Evolutionary conservation across 2,888 invertebrate genomes (phyloP).

Genomic region (Synanthedon vespiformis): DNA sequence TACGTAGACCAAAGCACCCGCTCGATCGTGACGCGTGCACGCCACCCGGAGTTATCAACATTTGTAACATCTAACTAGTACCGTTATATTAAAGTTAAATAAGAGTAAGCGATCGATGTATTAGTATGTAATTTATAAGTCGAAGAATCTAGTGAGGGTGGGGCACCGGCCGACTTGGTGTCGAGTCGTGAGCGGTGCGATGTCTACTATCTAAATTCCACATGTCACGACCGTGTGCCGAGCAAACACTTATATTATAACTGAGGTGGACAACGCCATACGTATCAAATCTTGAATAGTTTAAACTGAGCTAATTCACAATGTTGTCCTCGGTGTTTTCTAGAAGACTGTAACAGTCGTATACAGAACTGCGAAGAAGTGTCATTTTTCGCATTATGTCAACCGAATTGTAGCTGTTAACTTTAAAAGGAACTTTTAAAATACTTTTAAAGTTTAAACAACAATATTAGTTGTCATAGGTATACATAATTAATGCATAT

Average conservation of each 20-base stretch:
- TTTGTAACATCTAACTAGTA: constrained; percentile 48
- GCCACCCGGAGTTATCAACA: constrained; percentile 26
- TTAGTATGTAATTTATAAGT: constrained; percentile 43
- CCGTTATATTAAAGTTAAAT: constrained; percentile 56
- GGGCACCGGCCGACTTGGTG: constrained; percentile 12
- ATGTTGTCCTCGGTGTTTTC: too few relatives aligned
- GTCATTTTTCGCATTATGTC: too few relatives aligned
- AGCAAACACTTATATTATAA: constrained; percentile 1
- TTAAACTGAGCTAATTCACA: too few relatives aligned
- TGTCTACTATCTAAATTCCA: neutral
- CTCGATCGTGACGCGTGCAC: neutral
- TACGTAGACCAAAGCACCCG: neutral
- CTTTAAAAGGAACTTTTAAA: too few relatives aligned
- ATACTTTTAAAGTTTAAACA: too few relatives aligned
- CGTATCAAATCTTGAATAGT: too few relatives aligned
- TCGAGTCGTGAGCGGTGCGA: neutral
- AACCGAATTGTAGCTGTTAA: too few relatives aligned
- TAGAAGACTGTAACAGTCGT: too few relatives aligned
- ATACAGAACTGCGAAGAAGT: too few relatives aligned
- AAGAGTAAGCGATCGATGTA: constrained; percentile 52
- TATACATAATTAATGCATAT: too few relatives aligned
- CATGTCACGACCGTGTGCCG: constrained; percentile 8
- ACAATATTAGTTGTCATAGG: too few relatives aligned
- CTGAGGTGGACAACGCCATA: too few relatives aligned
- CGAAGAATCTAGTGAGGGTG: constrained; percentile 33